phyloP scores from a whole-genome alignment of 92 coral and sea anemone species.

The Actinostola sp. region DNA sequence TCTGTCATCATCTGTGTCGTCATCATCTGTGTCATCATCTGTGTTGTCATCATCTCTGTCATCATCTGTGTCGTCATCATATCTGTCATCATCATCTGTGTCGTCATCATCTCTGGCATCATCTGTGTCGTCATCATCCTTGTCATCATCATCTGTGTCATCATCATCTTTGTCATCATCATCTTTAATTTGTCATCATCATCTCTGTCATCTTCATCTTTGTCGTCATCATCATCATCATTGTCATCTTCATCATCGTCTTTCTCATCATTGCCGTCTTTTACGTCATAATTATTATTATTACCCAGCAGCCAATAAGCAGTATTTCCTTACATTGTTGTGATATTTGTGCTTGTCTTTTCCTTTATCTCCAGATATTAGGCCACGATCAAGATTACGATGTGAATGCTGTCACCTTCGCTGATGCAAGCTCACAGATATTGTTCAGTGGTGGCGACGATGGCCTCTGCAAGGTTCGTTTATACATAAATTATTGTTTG shows the following conservation, averaged over 20 bases:
- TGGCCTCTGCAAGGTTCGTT: constrained; percentile 91
- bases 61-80: not conserved
- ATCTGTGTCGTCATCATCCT: not conserved
- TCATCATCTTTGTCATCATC: not conserved
- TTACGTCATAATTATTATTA: not conserved
- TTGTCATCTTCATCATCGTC: not conserved
- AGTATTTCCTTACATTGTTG: not conserved
- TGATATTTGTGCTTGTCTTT: not conserved
- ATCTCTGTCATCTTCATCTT: not conserved
- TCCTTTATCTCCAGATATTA: constrained; percentile 42
- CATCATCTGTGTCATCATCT: not conserved
- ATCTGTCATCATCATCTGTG: not conserved
- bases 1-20: too few species aligned
- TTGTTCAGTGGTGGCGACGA: constrained; percentile 93
- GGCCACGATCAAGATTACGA: constrained; percentile 88
- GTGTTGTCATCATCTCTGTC: not conserved
- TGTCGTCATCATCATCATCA: constrained; percentile 14
- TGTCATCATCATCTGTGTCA: not conserved
- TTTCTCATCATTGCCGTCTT: not conserved
- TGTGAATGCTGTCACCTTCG: constrained; percentile 78
- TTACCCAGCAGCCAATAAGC: not conserved
- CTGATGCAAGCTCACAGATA: constrained; percentile 86
- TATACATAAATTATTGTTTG: too few species aligned
- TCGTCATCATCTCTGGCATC: not conserved
- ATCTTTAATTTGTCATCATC: not conserved